Conservation (phyloP, 2,113 vertebrate genomes). For the Sigmodon hispidus region DNA sequence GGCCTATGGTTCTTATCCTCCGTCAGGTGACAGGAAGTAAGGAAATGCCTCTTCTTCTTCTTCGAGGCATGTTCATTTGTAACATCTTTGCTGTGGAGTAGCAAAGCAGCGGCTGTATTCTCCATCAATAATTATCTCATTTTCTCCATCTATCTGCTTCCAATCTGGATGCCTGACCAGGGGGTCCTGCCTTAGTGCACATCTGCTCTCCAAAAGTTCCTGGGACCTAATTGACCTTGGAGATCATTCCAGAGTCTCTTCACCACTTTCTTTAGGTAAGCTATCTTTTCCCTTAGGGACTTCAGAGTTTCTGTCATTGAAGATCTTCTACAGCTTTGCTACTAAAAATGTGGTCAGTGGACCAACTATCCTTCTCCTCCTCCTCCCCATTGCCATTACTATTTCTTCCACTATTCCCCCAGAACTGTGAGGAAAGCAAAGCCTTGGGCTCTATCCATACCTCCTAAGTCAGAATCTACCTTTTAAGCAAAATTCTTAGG, state of each 20-base stretch:
- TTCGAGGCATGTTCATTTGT: neutral
- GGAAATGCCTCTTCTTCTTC: too few species aligned
- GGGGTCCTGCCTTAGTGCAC: neutral
- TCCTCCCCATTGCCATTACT: neutral
- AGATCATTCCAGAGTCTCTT: neutral
- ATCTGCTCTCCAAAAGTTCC: constrained; percentile 10
- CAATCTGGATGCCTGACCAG: neutral
- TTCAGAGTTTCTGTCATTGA: neutral
- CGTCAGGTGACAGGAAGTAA: neutral
- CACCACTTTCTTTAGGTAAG: neutral
- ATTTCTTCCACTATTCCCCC: neutral
- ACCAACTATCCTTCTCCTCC: neutral
- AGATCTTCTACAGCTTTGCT: neutral
- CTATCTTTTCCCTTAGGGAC: neutral
- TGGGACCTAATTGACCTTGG: neutral
- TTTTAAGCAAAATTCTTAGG: neutral
- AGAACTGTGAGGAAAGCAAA: neutral
- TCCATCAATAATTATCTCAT: neutral
- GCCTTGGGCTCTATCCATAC: neutral
- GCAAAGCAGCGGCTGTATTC: neutral
- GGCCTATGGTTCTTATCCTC: constrained; percentile 19
- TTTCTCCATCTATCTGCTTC: neutral
- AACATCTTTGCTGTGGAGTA: constrained; percentile 1
- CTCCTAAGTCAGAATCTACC: neutral
- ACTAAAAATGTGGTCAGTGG: neutral